These are phyloP conservation scores for Aproaerema taeniolella DNA, from an alignment of 2,888 invertebrate genomes.

Conservation along the genomic window DNA sequence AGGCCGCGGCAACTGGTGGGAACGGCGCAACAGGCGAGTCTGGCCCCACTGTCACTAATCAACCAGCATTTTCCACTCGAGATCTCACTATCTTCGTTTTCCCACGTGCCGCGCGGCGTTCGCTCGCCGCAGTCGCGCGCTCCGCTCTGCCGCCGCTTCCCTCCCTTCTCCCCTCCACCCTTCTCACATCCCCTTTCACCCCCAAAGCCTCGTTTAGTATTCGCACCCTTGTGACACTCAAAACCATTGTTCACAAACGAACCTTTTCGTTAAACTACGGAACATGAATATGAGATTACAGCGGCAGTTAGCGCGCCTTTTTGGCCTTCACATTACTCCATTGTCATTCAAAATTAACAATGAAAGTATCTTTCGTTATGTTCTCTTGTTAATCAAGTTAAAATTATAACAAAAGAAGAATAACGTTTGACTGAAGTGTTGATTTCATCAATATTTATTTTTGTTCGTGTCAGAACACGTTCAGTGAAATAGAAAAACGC, in stretches of 20 bases:
- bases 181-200: slow-evolving; percentile 27
- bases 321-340: slow-evolving; percentile 3
- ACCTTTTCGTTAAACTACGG: slow-evolving; percentile 39
- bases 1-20: slow-evolving; percentile 25
- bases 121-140: slow-evolving; percentile 62
- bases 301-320: slow-evolving; percentile 9
- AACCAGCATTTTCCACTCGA: slow-evolving; percentile 52
- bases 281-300: slow-evolving; percentile 15
- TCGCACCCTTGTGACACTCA: slow-evolving; percentile 74
- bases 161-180: slow-evolving; percentile 30
- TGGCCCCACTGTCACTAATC: slow-evolving; percentile 37
- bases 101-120: slow-evolving; percentile 59
- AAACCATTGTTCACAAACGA: slow-evolving; percentile 66
- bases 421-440: too few relatives aligned
- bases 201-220: slow-evolving; percentile 59
- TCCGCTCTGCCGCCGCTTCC: slow-evolving; percentile 48
- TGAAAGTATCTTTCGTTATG: too few relatives aligned
- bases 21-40: slow-evolving; percentile 47
- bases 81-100: slow-evolving; percentile 40
- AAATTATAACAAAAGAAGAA: too few relatives aligned
- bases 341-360: slow-evolving; percentile 9
- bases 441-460: too few relatives aligned
- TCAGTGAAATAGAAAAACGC: slow-evolving; percentile 7
- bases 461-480: too few relatives aligned
- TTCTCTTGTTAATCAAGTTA: too few relatives aligned